A percentile compares a stretch with the other conserved stretches of the same genome.
These are phyloP conservation scores for Drosophila bocqueti DNA, from an alignment of 1,140 invertebrate species.

Conservation along the genomic window DNA sequence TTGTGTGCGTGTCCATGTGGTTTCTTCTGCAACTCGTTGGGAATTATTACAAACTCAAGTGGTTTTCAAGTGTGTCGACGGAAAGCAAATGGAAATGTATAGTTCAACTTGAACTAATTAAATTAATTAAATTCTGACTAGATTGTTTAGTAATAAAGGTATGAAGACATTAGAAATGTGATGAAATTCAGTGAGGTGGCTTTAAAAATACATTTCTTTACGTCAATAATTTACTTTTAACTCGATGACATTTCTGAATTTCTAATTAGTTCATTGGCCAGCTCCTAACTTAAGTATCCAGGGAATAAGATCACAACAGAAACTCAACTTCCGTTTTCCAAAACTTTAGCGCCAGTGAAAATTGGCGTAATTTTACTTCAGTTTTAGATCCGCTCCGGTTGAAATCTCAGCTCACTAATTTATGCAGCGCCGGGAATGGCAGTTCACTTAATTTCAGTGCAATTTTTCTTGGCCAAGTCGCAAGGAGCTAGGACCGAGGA, in stretches of 20 bases:
- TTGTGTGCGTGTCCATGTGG: conserved; percentile 48
- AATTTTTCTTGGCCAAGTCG: conserved; percentile 65
- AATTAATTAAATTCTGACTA: conserved; percentile 5
- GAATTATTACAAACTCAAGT: conserved; percentile 74
- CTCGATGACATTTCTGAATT: background rate
- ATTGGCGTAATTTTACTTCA: conserved; percentile 22
- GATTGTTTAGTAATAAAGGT: background rate
- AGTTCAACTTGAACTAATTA: conserved; percentile 4
- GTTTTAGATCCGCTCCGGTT: conserved; percentile 26
- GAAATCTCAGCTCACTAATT: conserved; percentile 67
- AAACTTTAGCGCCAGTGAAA: conserved; percentile 24
- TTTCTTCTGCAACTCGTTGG: conserved; percentile 69
- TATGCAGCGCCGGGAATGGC: conserved; percentile 60
- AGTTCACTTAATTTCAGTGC: conserved; percentile 74
- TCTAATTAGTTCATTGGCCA: conserved; percentile 5
- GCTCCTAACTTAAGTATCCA: background rate
- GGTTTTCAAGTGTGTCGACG: conserved; percentile 50
- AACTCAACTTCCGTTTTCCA: conserved; percentile 2
- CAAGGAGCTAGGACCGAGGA: conserved; percentile 3
- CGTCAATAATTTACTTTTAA: background rate
- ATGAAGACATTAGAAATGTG: background rate
- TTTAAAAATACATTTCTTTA: background rate
- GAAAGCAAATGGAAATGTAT: conserved; percentile 44
- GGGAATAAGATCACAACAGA: background rate
- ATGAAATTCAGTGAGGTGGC: background rate